Conservation (phyloP, 2,797 vertebrate genomes). For the Pseudomugil tenellus region DNA sequence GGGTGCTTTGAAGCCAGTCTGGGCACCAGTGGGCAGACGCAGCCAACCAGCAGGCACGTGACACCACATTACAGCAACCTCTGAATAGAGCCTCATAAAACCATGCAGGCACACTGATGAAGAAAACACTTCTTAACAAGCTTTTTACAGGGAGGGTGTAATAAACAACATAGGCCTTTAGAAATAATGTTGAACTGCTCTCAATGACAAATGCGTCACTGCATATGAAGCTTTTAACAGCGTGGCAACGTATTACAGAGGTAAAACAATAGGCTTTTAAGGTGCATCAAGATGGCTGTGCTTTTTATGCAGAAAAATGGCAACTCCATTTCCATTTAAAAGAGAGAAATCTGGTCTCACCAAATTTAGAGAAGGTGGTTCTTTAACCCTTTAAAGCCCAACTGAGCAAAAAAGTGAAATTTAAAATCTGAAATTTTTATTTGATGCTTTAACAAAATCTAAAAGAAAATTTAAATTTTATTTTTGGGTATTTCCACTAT, state of each 20-base stretch:
- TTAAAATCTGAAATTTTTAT: too few species aligned
- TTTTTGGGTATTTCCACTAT: too few species aligned
- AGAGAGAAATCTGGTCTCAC: neutral
- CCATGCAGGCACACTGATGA: slow-evolving; percentile 26
- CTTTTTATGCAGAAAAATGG: neutral
- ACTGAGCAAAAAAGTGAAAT: too few species aligned
- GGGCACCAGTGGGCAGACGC: slow-evolving; percentile 44
- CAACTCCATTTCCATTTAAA: neutral
- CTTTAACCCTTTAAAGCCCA: too few species aligned
- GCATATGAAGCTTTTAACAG: neutral
- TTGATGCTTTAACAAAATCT: too few species aligned
- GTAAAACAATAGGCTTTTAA: neutral
- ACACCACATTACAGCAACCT: slow-evolving; percentile 32
- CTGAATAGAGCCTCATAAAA: slow-evolving; percentile 45
- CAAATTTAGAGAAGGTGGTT: neutral
- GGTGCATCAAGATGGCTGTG: neutral
- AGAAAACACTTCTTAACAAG: slow-evolving; percentile 30
- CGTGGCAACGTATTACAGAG: neutral
- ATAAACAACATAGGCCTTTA: slow-evolving; percentile 14
- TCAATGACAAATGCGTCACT: slow-evolving; percentile 7
- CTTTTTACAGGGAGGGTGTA: slow-evolving; percentile 18
- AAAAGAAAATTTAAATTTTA: too few species aligned
- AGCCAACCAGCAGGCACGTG: slow-evolving; percentile 53
- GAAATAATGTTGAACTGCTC: slow-evolving; percentile 19
- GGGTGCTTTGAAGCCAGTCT: slow-evolving; percentile 70